Percentiles rank a stretch among this genome's conserved stretches.
Evolutionary conservation across 2,888 invertebrate species (phyloP).

Genomic region (Siphonodentalium dalli): DNA sequence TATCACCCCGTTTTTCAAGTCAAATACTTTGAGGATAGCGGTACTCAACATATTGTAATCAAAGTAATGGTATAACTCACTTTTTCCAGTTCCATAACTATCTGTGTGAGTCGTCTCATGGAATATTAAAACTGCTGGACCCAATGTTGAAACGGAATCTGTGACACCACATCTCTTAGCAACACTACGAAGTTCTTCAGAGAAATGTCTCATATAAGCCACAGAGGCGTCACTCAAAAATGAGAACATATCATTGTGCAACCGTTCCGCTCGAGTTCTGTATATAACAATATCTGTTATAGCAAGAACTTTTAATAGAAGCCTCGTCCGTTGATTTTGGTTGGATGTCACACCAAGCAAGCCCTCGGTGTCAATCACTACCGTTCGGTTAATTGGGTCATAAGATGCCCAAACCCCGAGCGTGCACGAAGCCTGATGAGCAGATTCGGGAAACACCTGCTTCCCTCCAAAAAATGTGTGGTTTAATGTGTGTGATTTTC

Average conservation of each 20-base stretch:
- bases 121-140: slow-evolving; percentile 80
- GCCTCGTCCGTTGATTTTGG: slow-evolving; percentile 73
- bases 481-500: slow-evolving; percentile 82
- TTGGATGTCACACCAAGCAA: slow-evolving; percentile 72
- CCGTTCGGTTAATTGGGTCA: slow-evolving; percentile 72
- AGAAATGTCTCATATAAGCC: slow-evolving; percentile 78
- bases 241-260: slow-evolving; percentile 77
- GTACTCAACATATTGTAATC: no score
- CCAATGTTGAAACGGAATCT: slow-evolving; percentile 70
- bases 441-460: slow-evolving; percentile 74
- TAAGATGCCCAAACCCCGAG: slow-evolving; percentile 81
- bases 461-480: slow-evolving; percentile 75
- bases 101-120: slow-evolving; percentile 81
- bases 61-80: neutral
- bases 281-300: slow-evolving; percentile 83
- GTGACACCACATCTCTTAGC: slow-evolving; percentile 67
- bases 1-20: no score
- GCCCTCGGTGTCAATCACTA: slow-evolving; percentile 84
- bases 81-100: slow-evolving; percentile 44
- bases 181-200: slow-evolving; percentile 64
- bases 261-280: slow-evolving; percentile 77
- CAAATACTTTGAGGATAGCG: no score
- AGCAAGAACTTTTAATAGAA: slow-evolving; percentile 80
- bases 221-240: slow-evolving; percentile 80
- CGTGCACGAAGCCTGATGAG: slow-evolving; percentile 76